phyloP scores from a whole-genome alignment of 2,113 vertebrate species.

The Scomber japonicus region DNA sequence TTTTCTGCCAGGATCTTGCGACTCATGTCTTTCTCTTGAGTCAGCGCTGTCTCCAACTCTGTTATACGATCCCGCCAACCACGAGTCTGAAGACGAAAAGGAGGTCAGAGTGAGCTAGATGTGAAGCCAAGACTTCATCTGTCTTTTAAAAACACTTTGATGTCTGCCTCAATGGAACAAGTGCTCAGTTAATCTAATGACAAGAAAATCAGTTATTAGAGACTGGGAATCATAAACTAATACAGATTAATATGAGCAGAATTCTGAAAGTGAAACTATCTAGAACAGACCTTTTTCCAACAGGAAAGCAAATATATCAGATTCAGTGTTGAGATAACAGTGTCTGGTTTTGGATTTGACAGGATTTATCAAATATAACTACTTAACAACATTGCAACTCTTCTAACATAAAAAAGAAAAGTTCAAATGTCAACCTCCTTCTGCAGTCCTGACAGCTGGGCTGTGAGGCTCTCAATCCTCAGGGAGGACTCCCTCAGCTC shows the following conservation, averaged over 20 bases:
- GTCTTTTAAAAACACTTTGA: no score
- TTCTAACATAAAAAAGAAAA: not conserved
- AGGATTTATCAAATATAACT: not conserved
- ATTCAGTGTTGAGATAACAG: not conserved
- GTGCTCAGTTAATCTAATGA: no score
- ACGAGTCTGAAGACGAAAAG: slow-evolving; percentile 79
- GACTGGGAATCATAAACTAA: no score
- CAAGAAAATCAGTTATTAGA: no score
- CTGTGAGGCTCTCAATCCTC: slow-evolving; percentile 87
- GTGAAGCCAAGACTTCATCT: not conserved
- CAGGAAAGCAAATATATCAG: not conserved
- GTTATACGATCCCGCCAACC: slow-evolving; percentile 88
- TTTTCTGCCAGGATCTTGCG: slow-evolving; percentile 85
- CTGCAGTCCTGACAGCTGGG: slow-evolving; percentile 88
- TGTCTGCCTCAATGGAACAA: no score
- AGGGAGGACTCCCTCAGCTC: slow-evolving; percentile 89
- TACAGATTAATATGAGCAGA: not conserved
- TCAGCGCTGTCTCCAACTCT: slow-evolving; percentile 88
- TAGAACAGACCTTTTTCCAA: no score
- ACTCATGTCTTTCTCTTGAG: slow-evolving; percentile 86
- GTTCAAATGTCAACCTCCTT: slow-evolving; percentile 86
- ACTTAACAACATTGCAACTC: not conserved
- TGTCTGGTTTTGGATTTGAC: not conserved
- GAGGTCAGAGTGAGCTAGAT: not conserved
- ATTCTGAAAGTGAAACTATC: no score